phyloP scores from a whole-genome alignment of 2,888 invertebrate genomes.

The Lordiphosa andalusiaca region DNA sequence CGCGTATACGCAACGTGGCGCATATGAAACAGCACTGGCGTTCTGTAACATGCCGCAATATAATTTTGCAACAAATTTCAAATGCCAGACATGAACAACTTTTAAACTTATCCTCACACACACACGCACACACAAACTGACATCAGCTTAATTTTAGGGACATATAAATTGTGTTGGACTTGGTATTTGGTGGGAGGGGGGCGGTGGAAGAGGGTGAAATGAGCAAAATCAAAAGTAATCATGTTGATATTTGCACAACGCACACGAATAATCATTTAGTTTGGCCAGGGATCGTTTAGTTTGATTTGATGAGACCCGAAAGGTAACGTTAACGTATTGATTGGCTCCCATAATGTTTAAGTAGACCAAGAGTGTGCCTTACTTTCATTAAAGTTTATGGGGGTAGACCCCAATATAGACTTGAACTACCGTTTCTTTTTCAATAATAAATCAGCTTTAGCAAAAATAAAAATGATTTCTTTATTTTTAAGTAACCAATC shows the following conservation, averaged over 20 bases:
- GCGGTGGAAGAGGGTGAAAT: slow-evolving; percentile 26
- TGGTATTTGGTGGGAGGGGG: slow-evolving; percentile 1
- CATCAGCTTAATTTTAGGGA: slow-evolving; percentile 51
- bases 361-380: too few relatives aligned
- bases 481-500: too few relatives aligned
- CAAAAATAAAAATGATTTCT: too few relatives aligned
- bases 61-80: slow-evolving; percentile 67
- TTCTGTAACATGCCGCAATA: slow-evolving; percentile 31
- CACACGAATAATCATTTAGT: slow-evolving; percentile 41
- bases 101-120: slow-evolving; percentile 52
- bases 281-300: slow-evolving; percentile 30
- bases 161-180: slow-evolving; percentile 46
- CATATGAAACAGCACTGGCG: slow-evolving; percentile 52
- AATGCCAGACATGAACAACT: slow-evolving; percentile 70
- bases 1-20: slow-evolving; percentile 61
- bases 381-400: too few relatives aligned
- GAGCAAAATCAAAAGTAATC: slow-evolving; percentile 64
- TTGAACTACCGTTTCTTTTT: too few relatives aligned
- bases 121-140: slow-evolving; percentile 24
- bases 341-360: too few relatives aligned
- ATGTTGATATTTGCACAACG: slow-evolving; percentile 56
- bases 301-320: slow-evolving; percentile 37
- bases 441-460: too few relatives aligned
- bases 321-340: background rate
- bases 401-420: too few relatives aligned